Evolutionary conservation across 2,888 invertebrate species (phyloP), one percentile per base, ranked within the genome.

Genomic region (Imbricaverruca yamaguchii): DNA sequence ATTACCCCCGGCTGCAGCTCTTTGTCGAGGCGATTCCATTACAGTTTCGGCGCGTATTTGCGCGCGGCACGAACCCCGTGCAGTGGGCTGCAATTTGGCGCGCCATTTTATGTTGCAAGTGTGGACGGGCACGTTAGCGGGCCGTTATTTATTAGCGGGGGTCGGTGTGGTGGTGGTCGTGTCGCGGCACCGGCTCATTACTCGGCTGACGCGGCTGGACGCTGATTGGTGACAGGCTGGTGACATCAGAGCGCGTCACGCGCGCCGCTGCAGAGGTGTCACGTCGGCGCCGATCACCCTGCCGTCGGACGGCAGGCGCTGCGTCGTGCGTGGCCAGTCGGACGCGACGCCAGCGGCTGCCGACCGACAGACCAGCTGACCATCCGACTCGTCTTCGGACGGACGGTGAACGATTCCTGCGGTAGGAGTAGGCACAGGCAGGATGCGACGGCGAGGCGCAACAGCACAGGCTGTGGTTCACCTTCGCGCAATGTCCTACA

Each of bases 51-150:
- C 53, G 74, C 1, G 74, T 74, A 74, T 74, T 74, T 74, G 74
- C 53, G 53, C 8, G 11, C 39, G 53, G 18, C 74, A 74, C 74
- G 74, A 53, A 74, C 74, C 13, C 67, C 12, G 11, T 25, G 67
- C 67, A 67, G 67, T 67, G 67, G 53, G 18, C 74, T 25, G 74
- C 74, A 53, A 74, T 53, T 53, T 15, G 53, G 53, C 13, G 53
- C 74, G 74, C 74, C 74, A 74, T 74, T 74, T 74, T 74, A 10
- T 53, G 74, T 15, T 53, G 74, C 74, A 74, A 74, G 74, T 74
- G 74, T 74, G 18, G 53, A 18, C 74, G 12, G 25, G 13, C 53
- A 53, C 74, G 74, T 53, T 74, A 53, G 74, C 74, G n/a, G 4
- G 67, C 25, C 65, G 25, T 7, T 67, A 67, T 67, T 67, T 67